These are phyloP conservation scores for Antrozous pallidus DNA, from an alignment of 2,797 vertebrate species.

Conservation along the genomic window DNA sequence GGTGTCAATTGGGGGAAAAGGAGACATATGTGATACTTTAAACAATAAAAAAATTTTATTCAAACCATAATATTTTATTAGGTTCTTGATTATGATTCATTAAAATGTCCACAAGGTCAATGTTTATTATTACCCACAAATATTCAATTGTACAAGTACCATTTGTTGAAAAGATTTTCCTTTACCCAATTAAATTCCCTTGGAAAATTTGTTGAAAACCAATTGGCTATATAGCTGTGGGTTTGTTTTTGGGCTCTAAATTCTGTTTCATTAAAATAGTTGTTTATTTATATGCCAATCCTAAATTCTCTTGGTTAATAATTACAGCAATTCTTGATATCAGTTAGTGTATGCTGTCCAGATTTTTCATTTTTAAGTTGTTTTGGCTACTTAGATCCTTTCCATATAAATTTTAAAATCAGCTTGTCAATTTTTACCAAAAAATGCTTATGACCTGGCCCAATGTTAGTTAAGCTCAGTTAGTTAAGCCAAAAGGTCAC, in stretches of 20 bases:
- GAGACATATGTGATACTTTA: too few relatives aligned
- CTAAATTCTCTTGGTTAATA: neutral
- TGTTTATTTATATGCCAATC: neutral
- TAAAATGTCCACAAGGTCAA: conserved; percentile 65
- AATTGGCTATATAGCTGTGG: neutral
- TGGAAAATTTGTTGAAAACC: neutral
- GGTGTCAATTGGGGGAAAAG: too few relatives aligned
- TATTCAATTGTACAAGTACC: neutral
- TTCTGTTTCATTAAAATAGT: neutral
- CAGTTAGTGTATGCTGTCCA: neutral
- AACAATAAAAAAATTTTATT: conserved; percentile 49
- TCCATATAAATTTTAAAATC: conserved; percentile 12
- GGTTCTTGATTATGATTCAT: conserved; percentile 74
- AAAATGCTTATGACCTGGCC: neutral
- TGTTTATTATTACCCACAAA: neutral
- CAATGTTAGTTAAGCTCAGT: too few relatives aligned
- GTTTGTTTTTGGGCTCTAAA: neutral
- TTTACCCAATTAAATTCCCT: neutral
- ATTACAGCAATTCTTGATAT: neutral
- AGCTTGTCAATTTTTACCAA: neutral
- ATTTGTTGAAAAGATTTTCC: conserved; percentile 13
- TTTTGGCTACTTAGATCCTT: neutral
- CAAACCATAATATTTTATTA: conserved; percentile 76
- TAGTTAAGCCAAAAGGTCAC: too few relatives aligned
- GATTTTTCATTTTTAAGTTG: neutral